Base-by-base conservation (phyloP, 2,113 vertebrate species). In the Leucopsar rothschildi region DNA sequence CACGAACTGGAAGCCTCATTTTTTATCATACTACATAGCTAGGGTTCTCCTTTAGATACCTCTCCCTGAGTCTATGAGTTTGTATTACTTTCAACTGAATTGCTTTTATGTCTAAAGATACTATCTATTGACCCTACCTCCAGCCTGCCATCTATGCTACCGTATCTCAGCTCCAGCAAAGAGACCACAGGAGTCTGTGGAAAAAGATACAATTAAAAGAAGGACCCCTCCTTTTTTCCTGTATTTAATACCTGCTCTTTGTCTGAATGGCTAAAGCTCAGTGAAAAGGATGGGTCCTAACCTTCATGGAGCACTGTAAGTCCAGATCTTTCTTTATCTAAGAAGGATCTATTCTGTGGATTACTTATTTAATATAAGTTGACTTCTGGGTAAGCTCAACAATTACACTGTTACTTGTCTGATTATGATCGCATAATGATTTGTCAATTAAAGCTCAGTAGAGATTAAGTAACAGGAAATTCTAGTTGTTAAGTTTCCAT, bases 391-490 rank as follows among this genome's bases (percentile, higher is more conserved):
- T 76, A 53, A 95, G 47, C 15, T 73, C 29, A 85, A 69, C 73
- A 85, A 80, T 80, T 69, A 77, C 27, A 60, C 8, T 88, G 71
- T n/a, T 91, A 47, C 55, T 88, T 87, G 27, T 21, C 61, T 85
- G 75, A 92, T 90, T 91, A 77, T 69, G 50, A 57, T 65, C 5
- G 7, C 75, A 80, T 90, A 89, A 94, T 72, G 35, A 73, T 88
- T 94, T 86, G 56, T 64, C 79, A 83, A 10, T 92, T 88, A 95
- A 90, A 31, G 27, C 47, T 90, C 59, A 63, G 75, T 64, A 66
- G 33, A 73, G n/a, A 91, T 85, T 88, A 95, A 92, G 80, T 95
- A 90, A 19, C 16, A 90, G 45, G 42, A 86, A 94, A 90, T 77
- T 88, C 39, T 83, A 78, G 42, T 37, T 82, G 81, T 59, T 72